A percentile compares a stretch with the other conserved stretches of the same genome.
Conservation (phyloP, 2,113 vertebrate species). For the Hyla sarda region DNA sequence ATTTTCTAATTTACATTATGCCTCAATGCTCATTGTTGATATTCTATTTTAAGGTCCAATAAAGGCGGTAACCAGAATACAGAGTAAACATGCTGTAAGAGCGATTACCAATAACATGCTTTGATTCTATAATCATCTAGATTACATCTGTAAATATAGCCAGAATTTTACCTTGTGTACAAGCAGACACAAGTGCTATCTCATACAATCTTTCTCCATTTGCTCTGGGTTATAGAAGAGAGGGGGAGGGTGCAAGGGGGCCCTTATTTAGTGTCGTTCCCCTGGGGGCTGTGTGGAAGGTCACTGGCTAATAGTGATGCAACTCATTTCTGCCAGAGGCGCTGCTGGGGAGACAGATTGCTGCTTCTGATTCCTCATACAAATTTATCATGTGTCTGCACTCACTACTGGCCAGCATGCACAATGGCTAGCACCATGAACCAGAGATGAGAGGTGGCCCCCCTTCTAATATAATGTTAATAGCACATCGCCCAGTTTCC, state of each 20-base stretch:
- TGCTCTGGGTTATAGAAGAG: slow-evolving; percentile 22
- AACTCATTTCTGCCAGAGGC: slow-evolving; percentile 34
- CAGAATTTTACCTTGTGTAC: not conserved
- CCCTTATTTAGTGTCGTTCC: slow-evolving; percentile 40
- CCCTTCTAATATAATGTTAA: not conserved
- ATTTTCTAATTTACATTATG: not conserved
- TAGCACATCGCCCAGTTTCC: slow-evolving; percentile 32
- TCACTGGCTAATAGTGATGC: slow-evolving; percentile 48
- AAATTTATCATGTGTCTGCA: slow-evolving; percentile 21
- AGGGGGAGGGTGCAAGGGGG: slow-evolving; percentile 9
- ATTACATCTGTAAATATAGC: not conserved
- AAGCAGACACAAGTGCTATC: slow-evolving; percentile 43
- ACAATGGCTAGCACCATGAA: slow-evolving; percentile 16
- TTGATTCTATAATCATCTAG: not conserved
- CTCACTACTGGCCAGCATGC: not conserved
- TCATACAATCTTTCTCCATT: slow-evolving; percentile 19
- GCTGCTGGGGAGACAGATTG: slow-evolving; percentile 29
- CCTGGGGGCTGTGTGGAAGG: slow-evolving; percentile 42
- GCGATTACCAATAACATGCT: not conserved
- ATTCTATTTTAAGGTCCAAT: not conserved
- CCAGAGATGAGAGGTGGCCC: not conserved
- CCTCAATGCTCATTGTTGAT: not conserved
- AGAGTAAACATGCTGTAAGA: not conserved
- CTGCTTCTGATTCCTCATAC: slow-evolving; percentile 41
- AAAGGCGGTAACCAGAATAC: not conserved